Evolutionary conservation across 2,797 vertebrate species (phyloP), one percentile per base, ranked within the genome.

Genomic region (Moxostoma hubbsi): DNA sequence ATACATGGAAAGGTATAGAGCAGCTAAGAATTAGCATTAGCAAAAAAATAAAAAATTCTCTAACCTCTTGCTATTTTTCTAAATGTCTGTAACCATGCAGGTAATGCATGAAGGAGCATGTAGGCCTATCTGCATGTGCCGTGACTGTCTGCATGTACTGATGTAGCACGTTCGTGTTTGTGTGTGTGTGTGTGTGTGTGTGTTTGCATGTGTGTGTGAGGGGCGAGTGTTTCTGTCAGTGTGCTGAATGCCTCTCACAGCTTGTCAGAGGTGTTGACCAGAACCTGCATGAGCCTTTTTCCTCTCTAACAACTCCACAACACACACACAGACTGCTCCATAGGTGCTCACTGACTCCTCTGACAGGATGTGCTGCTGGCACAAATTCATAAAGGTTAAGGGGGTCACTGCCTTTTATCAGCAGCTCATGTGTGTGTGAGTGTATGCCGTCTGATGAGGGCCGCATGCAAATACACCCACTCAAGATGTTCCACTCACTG

Each of bases 321-420:
- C 75, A 82, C 83, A 73, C 68, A 76, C 64, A 57, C 47, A 73
- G 13, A 69, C 55, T 55, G 86, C 71, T 87, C 88, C 89, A 86
- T 93, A 92, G 91, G 93, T 93, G 93, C 92, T 93, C 92, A 92
- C 90, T 92, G 92, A 94, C 92, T 89, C 92, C 91, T 93, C 90
- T 94, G 93, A 94, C 94, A 95, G 94, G 93, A 94, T 93, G 93
- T 93, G 92, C 90, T 92, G 91, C 94, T 92, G 93, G 92, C 94
- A 94, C 94, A 94, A 95, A 95, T 95, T 94, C 94, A 94, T 92
- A 94, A 94, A 94, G 94, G 94, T 95, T 94, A 95, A 94, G 92
- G 93, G 93, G 94, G 94, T 94, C 94, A 94, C 92, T 94, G 93
- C 93, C 93, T 94, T 94, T 94, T 94, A 94, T 95, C 94, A 94